A percentile compares a stretch with the other conserved stretches of the same genome.
phyloP scores from a whole-genome alignment of 2,113 vertebrate genomes.

The Narcine bancroftii region DNA sequence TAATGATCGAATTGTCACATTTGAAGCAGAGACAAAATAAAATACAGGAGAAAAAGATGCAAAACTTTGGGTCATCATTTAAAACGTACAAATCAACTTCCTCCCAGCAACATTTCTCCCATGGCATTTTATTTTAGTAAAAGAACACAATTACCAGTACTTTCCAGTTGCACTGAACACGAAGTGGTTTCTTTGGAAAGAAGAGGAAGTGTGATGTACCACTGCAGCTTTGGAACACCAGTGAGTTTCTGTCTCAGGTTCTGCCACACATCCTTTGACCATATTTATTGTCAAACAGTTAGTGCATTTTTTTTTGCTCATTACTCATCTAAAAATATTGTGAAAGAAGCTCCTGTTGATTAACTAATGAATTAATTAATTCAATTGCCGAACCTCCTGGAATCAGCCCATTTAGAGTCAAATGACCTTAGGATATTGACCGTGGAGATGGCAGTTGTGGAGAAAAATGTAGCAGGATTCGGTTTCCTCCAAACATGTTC shows the following conservation, averaged over 20 bases:
- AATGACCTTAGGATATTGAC: not conserved
- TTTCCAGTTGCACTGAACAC: not conserved
- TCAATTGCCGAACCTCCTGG: no score
- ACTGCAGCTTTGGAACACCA: not conserved
- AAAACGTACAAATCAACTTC: not conserved
- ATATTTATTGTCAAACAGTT: not conserved
- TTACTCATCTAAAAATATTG: not conserved
- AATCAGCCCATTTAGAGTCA: not conserved
- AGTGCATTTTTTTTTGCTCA: not conserved
- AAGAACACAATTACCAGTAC: not conserved
- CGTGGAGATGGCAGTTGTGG: not conserved
- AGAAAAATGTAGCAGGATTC: not conserved
- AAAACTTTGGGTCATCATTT: not conserved
- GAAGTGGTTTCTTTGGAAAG: not conserved
- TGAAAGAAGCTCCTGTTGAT: not conserved
- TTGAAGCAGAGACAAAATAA: not conserved
- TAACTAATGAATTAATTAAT: no score
- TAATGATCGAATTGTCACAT: not conserved
- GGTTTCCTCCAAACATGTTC: not conserved
- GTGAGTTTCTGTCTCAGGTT: not conserved
- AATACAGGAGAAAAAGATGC: not conserved
- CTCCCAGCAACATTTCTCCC: not conserved
- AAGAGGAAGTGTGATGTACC: not conserved
- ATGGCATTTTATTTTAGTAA: not conserved
- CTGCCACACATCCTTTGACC: not conserved